Evolutionary conservation across 2,113 vertebrate species (phyloP).

Genomic region (Dicaeum eximium): DNA sequence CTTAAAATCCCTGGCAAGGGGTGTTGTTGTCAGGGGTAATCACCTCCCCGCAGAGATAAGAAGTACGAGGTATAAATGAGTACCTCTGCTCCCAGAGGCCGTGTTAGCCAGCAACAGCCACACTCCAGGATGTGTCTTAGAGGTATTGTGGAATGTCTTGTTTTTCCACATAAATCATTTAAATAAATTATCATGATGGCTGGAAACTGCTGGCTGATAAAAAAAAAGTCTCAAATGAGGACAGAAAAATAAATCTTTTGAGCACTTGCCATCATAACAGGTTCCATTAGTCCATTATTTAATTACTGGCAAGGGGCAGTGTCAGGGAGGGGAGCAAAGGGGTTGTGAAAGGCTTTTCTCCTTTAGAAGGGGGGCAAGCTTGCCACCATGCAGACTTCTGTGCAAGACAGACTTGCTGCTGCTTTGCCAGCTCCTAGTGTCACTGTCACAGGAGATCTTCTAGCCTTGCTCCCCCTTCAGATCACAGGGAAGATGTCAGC

Average conservation of each 20-base stretch:
- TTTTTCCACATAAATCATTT: constrained; percentile 70
- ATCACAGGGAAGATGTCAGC: not conserved
- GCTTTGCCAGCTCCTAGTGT: not conserved
- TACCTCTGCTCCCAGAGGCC: not conserved
- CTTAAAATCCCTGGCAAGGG: not conserved
- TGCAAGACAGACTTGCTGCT: not conserved
- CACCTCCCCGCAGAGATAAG: constrained; percentile 42
- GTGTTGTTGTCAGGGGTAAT: constrained; percentile 54
- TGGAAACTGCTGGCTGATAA: constrained; percentile 32
- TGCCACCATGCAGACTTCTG: not conserved
- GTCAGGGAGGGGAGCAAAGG: not conserved
- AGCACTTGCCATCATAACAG: constrained; percentile 8
- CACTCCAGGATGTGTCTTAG: constrained; percentile 11
- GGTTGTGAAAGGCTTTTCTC: not conserved
- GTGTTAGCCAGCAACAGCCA: constrained; percentile 31
- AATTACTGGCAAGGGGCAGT: not conserved
- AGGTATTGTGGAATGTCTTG: constrained; percentile 58
- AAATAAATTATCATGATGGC: constrained; percentile 54
- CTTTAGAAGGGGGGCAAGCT: not conserved
- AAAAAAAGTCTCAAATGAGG: constrained; percentile 64
- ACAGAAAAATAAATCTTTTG: constrained; percentile 18
- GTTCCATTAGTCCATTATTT: constrained; percentile 38
- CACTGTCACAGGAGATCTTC: not conserved
- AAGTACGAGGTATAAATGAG: constrained; percentile 24
- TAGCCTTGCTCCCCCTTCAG: not conserved